Conservation (phyloP, 2,797 vertebrate species). For the Malacoctenus gilli region DNA sequence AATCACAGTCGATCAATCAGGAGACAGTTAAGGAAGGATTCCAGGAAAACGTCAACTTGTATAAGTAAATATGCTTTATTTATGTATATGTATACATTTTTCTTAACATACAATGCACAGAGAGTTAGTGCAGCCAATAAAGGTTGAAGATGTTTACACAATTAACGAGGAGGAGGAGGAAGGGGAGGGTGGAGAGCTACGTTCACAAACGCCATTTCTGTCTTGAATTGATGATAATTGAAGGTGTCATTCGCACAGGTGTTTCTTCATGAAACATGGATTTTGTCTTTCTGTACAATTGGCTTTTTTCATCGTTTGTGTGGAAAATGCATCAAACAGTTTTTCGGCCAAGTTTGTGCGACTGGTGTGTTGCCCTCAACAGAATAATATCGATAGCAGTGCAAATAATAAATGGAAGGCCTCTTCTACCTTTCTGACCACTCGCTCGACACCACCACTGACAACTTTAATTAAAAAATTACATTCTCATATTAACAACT, state of each 20-base stretch:
- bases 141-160: conserved; percentile 44
- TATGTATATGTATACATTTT: conserved; percentile 50
- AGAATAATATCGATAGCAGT: conserved; percentile 58
- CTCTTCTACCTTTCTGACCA: conserved; percentile 37
- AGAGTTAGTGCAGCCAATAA: conserved; percentile 59
- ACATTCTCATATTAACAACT: conserved; percentile 73
- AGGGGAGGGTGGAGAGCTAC: not conserved
- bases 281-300: too few relatives aligned
- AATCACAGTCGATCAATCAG: too few relatives aligned
- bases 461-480: conserved; percentile 69
- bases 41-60: conserved; percentile 10
- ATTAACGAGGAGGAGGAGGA: conserved; percentile 28
- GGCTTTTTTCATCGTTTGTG: not conserved
- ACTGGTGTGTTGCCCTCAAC: conserved; percentile 17
- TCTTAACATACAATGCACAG: conserved; percentile 60
- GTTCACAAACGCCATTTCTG: conserved; percentile 13
- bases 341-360: not conserved
- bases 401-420: conserved; percentile 62
- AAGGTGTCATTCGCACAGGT: not conserved
- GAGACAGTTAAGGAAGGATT: too few relatives aligned
- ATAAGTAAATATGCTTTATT: conserved; percentile 73
- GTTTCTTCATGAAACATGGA: too few relatives aligned
- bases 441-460: conserved; percentile 51
- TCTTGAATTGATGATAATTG: conserved; percentile 1
- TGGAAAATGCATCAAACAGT: not conserved